Evolutionary conservation across 2,797 vertebrate species (phyloP).

Genomic region (Vespertilio murinus): DNA sequence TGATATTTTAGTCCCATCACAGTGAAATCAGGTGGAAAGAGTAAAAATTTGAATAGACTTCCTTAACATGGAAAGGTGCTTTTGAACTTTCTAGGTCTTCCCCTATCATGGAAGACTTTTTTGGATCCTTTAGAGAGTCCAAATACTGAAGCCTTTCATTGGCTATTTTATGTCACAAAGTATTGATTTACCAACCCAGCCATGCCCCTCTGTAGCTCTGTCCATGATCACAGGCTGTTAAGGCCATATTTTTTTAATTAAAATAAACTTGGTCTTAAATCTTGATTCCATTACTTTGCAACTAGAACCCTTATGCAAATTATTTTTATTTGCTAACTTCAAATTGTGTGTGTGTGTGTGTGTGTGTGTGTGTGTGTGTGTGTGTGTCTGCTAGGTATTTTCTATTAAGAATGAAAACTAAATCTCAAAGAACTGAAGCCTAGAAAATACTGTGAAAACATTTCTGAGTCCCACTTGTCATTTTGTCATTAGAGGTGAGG

Average conservation of each 20-base stretch:
- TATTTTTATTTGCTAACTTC: not conserved
- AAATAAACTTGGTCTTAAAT: conserved; percentile 18
- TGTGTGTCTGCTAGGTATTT: not conserved
- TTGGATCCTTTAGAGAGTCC: not conserved
- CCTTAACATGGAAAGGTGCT: not conserved
- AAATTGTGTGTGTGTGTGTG: not conserved
- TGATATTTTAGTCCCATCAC: not conserved
- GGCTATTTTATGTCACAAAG: not conserved
- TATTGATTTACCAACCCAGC: not conserved
- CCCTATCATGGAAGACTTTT: not conserved
- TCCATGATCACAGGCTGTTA: not conserved
- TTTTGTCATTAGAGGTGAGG: not conserved
- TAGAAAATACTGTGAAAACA: not conserved
- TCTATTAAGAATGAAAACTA: not conserved
- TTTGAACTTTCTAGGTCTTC: not conserved
- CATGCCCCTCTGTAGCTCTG: not conserved
- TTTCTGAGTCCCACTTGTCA: not conserved
- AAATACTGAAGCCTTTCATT: not conserved
- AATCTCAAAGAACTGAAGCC: not conserved
- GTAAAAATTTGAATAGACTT: not conserved
- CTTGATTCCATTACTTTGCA: not conserved
- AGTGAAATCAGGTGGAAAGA: not conserved
- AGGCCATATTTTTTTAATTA: not conserved
- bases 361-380: not conserved
- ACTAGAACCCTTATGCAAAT: not conserved